Base-by-base conservation (phyloP, 2,888 invertebrate species). In the Resseliella maxima region DNA sequence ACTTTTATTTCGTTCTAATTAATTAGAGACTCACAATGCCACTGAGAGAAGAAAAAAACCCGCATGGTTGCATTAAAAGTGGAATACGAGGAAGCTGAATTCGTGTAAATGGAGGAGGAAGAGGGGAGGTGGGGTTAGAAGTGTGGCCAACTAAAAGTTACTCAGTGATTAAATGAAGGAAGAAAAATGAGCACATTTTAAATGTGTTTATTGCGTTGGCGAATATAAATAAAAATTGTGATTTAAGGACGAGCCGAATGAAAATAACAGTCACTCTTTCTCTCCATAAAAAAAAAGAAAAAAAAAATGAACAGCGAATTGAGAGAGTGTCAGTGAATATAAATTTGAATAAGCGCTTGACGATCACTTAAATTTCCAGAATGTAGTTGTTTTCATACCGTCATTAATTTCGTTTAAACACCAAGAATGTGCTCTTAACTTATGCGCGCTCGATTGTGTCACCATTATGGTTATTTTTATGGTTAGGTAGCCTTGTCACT, bases 1-100 rank as follows among this genome's bases (percentile, higher is more conserved):
- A 72, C 72, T 72, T 35, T 72, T 35, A 72, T 72, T 72, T 72
- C 72, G 31, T 72, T 72, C 72, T 72, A 72, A 72, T 72, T 31
- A 72, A 72, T 72, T 27, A 27, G 31, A 72, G 27, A 72, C 72
- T 72, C 15, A 72, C 27, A 72, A 72, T 72, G 72, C 35, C 72
- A 72, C 15, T 31, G 72, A 72, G 31, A n/a, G n/a, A n/a, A n/a
- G n/a, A 31, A 72, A 72, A 12, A 59, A 15, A 27, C 35, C 31
- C 15, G 35, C 72, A 15, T 50, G 2, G 41, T n/a, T n/a, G 41
- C 41, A 8, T 50, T 50, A n/a, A n/a, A n/a, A n/a, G n/a, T n/a
- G n/a, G n/a, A n/a, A n/a, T n/a, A n/a, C n/a, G n/a, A n/a, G n/a
- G n/a, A n/a, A n/a, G n/a, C n/a, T n/a, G n/a, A n/a, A n/a, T n/a